Conservation (phyloP, 1,140 invertebrate species). For the Brachionus koreanus region DNA sequence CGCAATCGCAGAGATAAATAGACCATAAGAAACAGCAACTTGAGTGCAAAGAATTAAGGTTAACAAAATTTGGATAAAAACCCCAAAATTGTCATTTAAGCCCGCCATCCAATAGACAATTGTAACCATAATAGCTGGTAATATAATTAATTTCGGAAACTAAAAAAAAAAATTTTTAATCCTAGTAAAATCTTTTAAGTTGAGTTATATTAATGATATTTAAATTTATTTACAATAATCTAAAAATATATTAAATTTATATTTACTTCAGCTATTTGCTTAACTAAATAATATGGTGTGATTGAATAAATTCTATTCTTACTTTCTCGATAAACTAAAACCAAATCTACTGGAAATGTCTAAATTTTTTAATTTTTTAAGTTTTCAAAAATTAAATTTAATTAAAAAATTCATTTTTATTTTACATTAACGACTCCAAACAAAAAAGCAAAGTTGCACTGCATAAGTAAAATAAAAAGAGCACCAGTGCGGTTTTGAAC, state of each 20-base stretch:
- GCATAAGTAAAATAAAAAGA: slow-evolving; percentile 82
- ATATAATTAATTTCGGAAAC: slow-evolving; percentile 64
- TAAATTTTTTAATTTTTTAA: slow-evolving; percentile 4
- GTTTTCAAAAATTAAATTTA: too few species aligned
- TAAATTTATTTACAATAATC: too few species aligned
- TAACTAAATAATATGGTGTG: slow-evolving; percentile 44
- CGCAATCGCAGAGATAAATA: slow-evolving; percentile 53
- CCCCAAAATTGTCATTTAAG: slow-evolving; percentile 62
- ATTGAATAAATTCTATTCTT: slow-evolving; percentile 38
- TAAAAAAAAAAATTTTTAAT: not conserved
- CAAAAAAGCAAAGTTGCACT: slow-evolving; percentile 64
- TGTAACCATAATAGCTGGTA: slow-evolving; percentile 46
- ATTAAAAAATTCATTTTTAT: too few species aligned
- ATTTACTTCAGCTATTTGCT: slow-evolving; percentile 13
- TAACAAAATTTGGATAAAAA: slow-evolving; percentile 33
- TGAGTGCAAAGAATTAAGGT: not conserved
- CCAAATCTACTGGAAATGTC: slow-evolving; percentile 25
- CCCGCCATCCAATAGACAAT: slow-evolving; percentile 81
- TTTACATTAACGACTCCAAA: slow-evolving; percentile 52
- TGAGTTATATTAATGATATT: too few species aligned
- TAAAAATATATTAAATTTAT: not conserved
- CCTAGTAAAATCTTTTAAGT: too few species aligned
- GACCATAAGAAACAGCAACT: slow-evolving; percentile 52
- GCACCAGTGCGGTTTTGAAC: slow-evolving; percentile 93
- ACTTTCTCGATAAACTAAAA: slow-evolving; percentile 28